These are phyloP conservation scores for Glaucidium brasilianum DNA, from an alignment of 2,113 vertebrate species.

Conservation along the genomic window DNA sequence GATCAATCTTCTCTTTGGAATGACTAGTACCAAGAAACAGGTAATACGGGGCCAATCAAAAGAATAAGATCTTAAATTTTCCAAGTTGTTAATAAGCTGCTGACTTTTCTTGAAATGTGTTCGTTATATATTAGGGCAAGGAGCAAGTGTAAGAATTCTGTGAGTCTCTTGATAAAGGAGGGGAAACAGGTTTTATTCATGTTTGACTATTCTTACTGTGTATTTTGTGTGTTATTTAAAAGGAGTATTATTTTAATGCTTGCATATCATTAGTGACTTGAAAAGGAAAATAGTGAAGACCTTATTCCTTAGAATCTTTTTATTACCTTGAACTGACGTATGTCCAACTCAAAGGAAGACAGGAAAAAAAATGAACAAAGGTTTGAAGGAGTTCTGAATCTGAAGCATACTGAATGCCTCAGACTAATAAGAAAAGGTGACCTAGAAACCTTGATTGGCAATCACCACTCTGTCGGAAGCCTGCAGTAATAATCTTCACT, in stretches of 20 bases:
- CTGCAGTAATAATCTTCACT: constrained; percentile 59
- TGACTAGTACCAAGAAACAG: neutral
- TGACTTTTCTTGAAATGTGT: neutral
- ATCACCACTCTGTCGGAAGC: constrained; percentile 54
- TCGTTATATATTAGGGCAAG: neutral
- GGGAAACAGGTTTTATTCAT: neutral
- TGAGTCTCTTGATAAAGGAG: neutral
- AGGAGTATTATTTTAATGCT: neutral
- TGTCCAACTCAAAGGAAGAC: neutral
- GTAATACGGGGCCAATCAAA: neutral
- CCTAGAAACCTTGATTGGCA: constrained; percentile 66
- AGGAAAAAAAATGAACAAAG: neutral
- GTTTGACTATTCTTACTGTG: neutral
- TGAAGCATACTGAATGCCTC: neutral
- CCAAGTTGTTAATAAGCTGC: neutral
- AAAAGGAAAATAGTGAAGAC: neutral
- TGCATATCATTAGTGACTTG: neutral
- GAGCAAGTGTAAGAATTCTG: neutral
- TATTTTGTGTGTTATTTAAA: neutral
- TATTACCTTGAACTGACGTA: constrained; percentile 19
- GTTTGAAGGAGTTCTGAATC: neutral
- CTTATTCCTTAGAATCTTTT: neutral
- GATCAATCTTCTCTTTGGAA: neutral
- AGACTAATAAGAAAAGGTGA: constrained; percentile 60
- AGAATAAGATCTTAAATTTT: neutral